Conservation (phyloP, 2,888 invertebrate species). For the Oscheius onirici region DNA sequence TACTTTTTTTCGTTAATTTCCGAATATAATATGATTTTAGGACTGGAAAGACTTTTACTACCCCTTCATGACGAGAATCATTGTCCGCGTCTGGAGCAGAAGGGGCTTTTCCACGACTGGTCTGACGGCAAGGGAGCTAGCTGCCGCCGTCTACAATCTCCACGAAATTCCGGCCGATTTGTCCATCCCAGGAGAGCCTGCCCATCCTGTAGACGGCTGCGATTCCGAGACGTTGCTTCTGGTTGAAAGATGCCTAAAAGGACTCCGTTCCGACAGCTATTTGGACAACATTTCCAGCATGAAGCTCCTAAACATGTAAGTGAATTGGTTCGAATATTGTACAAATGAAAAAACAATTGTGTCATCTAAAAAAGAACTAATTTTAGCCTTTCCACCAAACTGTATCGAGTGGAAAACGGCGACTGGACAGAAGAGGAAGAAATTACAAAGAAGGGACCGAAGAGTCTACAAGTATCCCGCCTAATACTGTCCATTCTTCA, state of each 20-base stretch:
- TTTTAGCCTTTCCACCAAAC: not conserved
- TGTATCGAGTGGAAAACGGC: slow-evolving; percentile 31
- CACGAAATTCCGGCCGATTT: not conserved
- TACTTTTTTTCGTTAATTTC: not conserved
- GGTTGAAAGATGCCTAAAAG: not conserved
- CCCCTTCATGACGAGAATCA: not conserved
- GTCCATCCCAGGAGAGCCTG: not conserved
- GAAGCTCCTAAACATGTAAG: slow-evolving; percentile 35
- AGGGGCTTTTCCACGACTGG: not conserved
- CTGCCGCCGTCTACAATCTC: not conserved
- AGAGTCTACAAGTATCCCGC: not conserved
- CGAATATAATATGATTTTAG: not conserved
- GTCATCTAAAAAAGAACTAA: not conserved
- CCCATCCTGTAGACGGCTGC: not conserved
- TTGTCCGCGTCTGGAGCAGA: slow-evolving; percentile 12
- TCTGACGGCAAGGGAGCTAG: not conserved
- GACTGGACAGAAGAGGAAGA: slow-evolving; percentile 24
- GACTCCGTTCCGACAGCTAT: slow-evolving; percentile 6
- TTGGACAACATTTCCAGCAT: slow-evolving; percentile 37
- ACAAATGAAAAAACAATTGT: not conserved
- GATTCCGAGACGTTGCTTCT: not conserved
- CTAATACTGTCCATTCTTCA: not conserved
- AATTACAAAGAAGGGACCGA: not conserved
- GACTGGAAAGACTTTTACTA: slow-evolving; percentile 18
- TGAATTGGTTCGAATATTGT: not conserved